Conservation (phyloP, 2,888 invertebrate species). For the Tigriopus californicus region DNA sequence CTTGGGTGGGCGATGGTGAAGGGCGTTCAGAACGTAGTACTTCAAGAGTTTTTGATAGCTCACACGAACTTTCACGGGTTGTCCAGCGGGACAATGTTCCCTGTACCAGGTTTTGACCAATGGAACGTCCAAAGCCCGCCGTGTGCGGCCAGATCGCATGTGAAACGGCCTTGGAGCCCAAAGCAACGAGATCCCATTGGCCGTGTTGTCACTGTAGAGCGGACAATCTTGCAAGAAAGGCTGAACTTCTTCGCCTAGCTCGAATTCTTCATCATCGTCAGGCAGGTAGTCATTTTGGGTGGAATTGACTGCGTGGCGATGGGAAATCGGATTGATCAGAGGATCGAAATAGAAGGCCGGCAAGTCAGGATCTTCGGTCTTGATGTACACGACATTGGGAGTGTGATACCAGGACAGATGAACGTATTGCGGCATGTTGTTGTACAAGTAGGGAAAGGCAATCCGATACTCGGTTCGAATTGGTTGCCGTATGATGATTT, state of each 20-base stretch:
- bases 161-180: slow-evolving; percentile 98
- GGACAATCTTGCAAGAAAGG: slow-evolving; percentile 88
- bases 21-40: slow-evolving; percentile 90
- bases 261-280: slow-evolving; percentile 85
- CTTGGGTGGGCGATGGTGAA: slow-evolving; percentile 93
- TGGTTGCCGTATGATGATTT: slow-evolving; percentile 96
- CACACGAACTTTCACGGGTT: slow-evolving; percentile 96
- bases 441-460: slow-evolving; percentile 96
- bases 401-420: slow-evolving; percentile 98
- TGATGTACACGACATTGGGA: slow-evolving; percentile 97
- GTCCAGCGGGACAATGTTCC: slow-evolving; percentile 56
- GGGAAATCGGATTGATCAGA: slow-evolving; percentile 94
- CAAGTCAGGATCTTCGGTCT: slow-evolving; percentile 97
- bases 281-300: slow-evolving; percentile 49
- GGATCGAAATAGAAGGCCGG: slow-evolving; percentile 99
- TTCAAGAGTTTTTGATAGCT: slow-evolving; percentile 97
- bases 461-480: slow-evolving; percentile 97
- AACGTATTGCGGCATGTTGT: slow-evolving; percentile 95
- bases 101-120: slow-evolving; percentile 94
- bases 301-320: slow-evolving; percentile 47
- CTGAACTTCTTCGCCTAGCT: slow-evolving; percentile 68
- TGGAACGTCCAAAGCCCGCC: slow-evolving; percentile 91
- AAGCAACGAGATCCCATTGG: slow-evolving; percentile 85
- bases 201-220: slow-evolving; percentile 93
- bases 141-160: slow-evolving; percentile 74